Evolutionary conservation across 2,888 invertebrate species (phyloP).

Genomic region (Drosophila meridionalis): DNA sequence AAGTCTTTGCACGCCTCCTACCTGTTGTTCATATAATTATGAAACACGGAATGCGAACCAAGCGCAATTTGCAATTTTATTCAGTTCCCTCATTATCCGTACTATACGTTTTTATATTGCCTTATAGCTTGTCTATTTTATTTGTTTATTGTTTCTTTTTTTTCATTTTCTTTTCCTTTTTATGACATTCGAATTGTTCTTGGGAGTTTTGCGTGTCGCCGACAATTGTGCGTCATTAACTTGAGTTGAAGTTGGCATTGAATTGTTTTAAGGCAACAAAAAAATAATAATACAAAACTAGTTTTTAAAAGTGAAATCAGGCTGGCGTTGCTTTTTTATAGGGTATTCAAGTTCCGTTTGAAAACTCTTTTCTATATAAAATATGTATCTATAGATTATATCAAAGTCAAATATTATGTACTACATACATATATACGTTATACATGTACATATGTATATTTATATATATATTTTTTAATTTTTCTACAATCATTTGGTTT

Average conservation of each 20-base stretch:
- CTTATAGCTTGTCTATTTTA: slow-evolving; percentile 5
- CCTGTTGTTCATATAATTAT: slow-evolving; percentile 34
- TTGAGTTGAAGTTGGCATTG: slow-evolving; percentile 65
- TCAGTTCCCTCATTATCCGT: slow-evolving; percentile 16
- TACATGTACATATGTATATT: no score
- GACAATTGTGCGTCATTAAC: slow-evolving; percentile 43
- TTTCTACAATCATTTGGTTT: slow-evolving; percentile 45
- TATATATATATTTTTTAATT: slow-evolving; percentile 1
- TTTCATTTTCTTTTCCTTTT: slow-evolving; percentile 16
- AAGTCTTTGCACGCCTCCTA: slow-evolving; percentile 14
- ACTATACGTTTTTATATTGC: slow-evolving; percentile 12
- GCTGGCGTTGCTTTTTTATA: slow-evolving; percentile 11
- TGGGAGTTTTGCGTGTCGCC: slow-evolving; percentile 21
- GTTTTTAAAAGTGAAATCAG: slow-evolving; percentile 69
- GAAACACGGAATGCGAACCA: slow-evolving; percentile 20
- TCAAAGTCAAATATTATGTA: neutral
- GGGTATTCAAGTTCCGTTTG: slow-evolving; percentile 7
- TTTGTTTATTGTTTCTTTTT: slow-evolving; percentile 9
- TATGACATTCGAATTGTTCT: slow-evolving; percentile 35
- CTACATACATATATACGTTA: no score
- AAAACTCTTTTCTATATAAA: neutral
- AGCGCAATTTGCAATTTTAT: slow-evolving; percentile 39
- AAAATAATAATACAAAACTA: slow-evolving; percentile 28
- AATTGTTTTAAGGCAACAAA: slow-evolving; percentile 48
- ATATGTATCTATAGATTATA: neutral